Evolutionary conservation across 2,888 invertebrate species (phyloP).

Genomic region (Iphiclides podalirius): DNA sequence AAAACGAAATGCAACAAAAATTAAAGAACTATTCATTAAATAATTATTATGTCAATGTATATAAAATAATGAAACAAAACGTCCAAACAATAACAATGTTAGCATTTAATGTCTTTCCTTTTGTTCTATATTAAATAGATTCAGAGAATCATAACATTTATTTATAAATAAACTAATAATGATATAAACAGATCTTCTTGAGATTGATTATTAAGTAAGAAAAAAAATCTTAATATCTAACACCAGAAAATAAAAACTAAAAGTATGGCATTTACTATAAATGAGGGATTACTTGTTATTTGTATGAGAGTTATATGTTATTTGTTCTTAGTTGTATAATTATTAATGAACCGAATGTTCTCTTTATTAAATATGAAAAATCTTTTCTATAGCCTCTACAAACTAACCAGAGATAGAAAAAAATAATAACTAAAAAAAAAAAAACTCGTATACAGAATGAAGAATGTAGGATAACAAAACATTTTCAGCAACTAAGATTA

Average conservation of each 20-base stretch:
- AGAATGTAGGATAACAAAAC: neutral
- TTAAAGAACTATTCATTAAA: constrained; percentile 3
- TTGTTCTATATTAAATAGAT: constrained; percentile 18
- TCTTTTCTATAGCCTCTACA: constrained; percentile 18
- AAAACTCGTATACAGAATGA: constrained; percentile 19
- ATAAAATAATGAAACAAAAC: no score
- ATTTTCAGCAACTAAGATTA: neutral
- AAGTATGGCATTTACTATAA: constrained; percentile 24
- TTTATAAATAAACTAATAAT: constrained; percentile 11
- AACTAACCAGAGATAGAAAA: neutral
- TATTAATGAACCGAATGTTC: no score
- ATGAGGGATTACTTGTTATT: neutral
- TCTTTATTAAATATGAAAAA: no score
- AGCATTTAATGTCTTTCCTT: constrained; percentile 62
- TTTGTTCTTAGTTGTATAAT: neutral
- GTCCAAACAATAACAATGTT: constrained; percentile 28
- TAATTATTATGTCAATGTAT: constrained; percentile 1
- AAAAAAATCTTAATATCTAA: constrained; percentile 14
- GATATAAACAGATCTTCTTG: constrained; percentile 28
- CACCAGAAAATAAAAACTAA: constrained; percentile 25
- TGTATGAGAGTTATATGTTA: neutral
- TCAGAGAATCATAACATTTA: constrained; percentile 14
- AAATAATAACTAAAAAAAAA: neutral
- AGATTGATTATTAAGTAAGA: constrained; percentile 27
- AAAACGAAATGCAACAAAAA: neutral